Evolutionary conservation across 2,797 vertebrate genomes (phyloP), one percentile per base, ranked within the genome.

Genomic region (Anabas testudineus): DNA sequence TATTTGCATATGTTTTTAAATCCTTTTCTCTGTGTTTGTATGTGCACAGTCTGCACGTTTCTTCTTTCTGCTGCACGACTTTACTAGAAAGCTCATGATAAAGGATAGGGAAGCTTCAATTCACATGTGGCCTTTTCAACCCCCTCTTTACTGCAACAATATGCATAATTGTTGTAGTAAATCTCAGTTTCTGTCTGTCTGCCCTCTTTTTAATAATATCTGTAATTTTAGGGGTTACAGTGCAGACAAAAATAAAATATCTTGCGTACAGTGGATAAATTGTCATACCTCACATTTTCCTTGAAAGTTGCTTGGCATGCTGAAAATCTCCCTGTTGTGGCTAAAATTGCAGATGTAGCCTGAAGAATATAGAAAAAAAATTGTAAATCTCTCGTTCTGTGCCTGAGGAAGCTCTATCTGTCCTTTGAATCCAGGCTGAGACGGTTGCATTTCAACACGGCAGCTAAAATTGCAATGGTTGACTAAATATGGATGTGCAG

Each of bases 401-500:
- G 87, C 93, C 93, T 54, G 71, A 71, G 92, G 92, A 88, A 76
- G 75, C 82, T 90, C 84, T 82, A 82, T 91, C 91, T 87, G 82
- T 89, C 84, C 93, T 94, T 94, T 94, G 92, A 93, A 94, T 93
- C 89, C 87, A 72, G 83, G 82, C 83, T 86, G 88, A 90, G 80
- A 83, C 85, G 83, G 87, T 76, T 90, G 88, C 90, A 91, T 93
- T 93, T 92, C 81, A 74, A 45, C 77, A 26, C 76, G 66, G 84
- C 84, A 87, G 91, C 88, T 82, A 90, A 92, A 95, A 94, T 93
- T 94, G 92, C 92, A 93, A 82, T 75, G 83, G 87, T 92, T 91
- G 91, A 93, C 93, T 94, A 94, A 95, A 94, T 92, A 92, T 85
- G 89, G 87, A 91, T 92, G 91, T 92, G 92, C 92, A 89, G 87